Evolutionary conservation across 2,888 invertebrate species (phyloP), one percentile per base, ranked within the genome.

Genomic region (Megamerina dolium): DNA sequence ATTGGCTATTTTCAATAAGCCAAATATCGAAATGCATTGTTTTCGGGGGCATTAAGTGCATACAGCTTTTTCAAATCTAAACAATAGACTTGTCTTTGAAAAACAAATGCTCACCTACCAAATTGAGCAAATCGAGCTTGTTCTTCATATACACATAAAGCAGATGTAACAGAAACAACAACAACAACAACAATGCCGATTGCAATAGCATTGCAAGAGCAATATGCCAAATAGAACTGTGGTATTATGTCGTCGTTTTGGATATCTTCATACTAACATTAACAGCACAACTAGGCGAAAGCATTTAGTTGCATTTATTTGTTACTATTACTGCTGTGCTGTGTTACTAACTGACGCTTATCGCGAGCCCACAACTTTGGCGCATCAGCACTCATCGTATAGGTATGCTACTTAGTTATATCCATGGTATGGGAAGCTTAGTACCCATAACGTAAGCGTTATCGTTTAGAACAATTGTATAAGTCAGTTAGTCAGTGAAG

Each of bases 271-370:
- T 68, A 68, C 59, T 55, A 50, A 51, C 42, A 36, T 37, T 38
- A 42, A 39, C 38, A 45, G 23, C 26, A 37, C 31, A 31, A 40
- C 16, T 30, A 19, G 9, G 29, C 17, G 19, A 33, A 31, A 42
- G 63, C 67, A 66, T 66, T 67, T 65, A 68, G 66, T 63, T 63
- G 65, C 65, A 68, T 69, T 68, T 68, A 69, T 69, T 69, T 69
- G 69, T 66, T 68, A 63, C 68, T 64, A 69, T 68, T 69, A 66
- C 66, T 66, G 65, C 61, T 60, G n/a, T n/a, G n/a, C n/a, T n/a
- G n/a, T n/a, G n/a, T n/a, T n/a, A 49, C 60, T 59, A 52, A 59
- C 57, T 55, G 63, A 60, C 63, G 63, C 64, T 64, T 64, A 64
- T 64, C 63, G 60, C 32, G 6, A 34, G n/a, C n/a, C n/a, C n/a